Base-by-base conservation (phyloP, 2,797 vertebrate genomes). In the Rachycentron canadum region DNA sequence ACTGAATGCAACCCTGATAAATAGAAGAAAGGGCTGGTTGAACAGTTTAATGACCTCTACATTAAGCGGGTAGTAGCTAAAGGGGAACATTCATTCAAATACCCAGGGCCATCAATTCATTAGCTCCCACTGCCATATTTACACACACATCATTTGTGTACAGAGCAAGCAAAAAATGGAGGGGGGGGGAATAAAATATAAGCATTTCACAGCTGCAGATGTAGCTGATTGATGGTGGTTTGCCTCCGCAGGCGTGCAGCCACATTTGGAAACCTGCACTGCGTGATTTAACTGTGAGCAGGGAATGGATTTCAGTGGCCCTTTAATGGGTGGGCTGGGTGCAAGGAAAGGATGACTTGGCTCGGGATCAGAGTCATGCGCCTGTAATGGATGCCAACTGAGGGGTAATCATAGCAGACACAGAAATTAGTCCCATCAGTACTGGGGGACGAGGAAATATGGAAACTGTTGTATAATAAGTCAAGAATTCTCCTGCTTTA, bases 341-440 rank as follows among this genome's bases (percentile, higher is more conserved):
- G 53, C 36, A 49, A 72, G 73, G 65, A 72, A 78, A 83, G 67
- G 67, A 84, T 69, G 73, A 65, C 78, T 89, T 85, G 69, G 84
- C 86, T 78, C 23, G 16, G 56, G 86, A 86, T 84, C 74, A 76
- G 76, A 88, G 86, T 81, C 74, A 41, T 76, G 68, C 59, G 81
- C 76, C 67, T 56, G 47, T 88, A 89, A 91, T 84, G 77, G 80
- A 82, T 87, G 85, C 73, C 83, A 78, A 72, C 86, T 47, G 75
- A 82, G 77, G 73, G 82, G 82, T 86, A 89, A 90, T 90, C 84
- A 88, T 60, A 41, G 76, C 69, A 84, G 80, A 84, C 70, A 71
- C 65, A 78, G 76, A 82, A 90, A 91, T 86, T 74, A 85, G 88
- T 83, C 81, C 75, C 81, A 85, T 91, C 81, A 81, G 87, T 77